These are phyloP conservation scores for Chauna torquata DNA, from an alignment of 2,113 vertebrate genomes.

Conservation along the genomic window DNA sequence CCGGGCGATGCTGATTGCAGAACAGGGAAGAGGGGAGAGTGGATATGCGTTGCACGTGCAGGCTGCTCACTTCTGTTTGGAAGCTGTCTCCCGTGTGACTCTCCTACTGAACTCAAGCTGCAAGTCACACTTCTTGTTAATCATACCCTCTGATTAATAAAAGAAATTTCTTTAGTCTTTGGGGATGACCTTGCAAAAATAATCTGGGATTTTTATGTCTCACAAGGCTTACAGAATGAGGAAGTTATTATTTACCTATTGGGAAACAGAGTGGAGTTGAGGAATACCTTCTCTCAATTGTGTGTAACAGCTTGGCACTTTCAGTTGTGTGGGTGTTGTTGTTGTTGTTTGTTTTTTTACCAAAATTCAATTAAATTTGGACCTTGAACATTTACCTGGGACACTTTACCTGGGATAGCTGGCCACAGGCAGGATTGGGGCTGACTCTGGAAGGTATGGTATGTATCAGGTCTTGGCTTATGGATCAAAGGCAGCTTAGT, in stretches of 20 bases:
- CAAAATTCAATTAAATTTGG: neutral
- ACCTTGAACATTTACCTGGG: neutral
- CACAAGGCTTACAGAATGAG: neutral
- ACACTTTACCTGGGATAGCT: neutral
- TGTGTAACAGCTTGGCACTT: neutral
- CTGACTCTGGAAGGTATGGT: neutral
- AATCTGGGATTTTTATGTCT: neutral
- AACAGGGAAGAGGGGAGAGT: neutral
- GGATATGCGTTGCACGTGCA: accelerated
- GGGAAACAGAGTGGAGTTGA: neutral
- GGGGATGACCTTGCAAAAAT: neutral
- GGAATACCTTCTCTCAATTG: neutral
- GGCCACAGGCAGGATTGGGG: neutral
- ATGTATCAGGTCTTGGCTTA: neutral
- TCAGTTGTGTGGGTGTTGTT: too few species aligned
- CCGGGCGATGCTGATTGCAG: neutral
- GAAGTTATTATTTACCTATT: neutral
- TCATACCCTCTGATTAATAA: neutral
- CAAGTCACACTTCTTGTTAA: neutral
- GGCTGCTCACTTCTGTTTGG: neutral
- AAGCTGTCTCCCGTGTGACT: neutral
- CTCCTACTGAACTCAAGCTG: neutral
- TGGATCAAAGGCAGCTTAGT: neutral
- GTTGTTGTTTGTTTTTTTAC: neutral
- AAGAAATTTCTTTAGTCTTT: neutral